Base-by-base conservation (phyloP, 2,888 invertebrate species). In the Trachelus iudaicus region DNA sequence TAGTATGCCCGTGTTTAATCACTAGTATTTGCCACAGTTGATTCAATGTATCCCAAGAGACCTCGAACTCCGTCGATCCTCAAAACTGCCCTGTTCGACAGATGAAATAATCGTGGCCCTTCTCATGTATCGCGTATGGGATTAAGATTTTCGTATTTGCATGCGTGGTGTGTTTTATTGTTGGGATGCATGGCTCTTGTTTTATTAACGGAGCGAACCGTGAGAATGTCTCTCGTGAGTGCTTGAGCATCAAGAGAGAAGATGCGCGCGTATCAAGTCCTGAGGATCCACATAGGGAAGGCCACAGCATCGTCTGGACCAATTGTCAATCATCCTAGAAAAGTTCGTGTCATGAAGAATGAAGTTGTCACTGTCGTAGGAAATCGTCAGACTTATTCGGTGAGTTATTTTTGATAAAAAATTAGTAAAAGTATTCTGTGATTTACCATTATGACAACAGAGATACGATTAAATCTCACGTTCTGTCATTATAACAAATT, bases 171-270 rank as follows among this genome's bases (percentile, higher is more conserved):
- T 56, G 56, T 56, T 56, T 56, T 56, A 56, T 56, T 56, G 56
- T 56, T 56, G 23, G 56, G 56, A 56, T 56, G 56, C 56, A 56
- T 56, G 33, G 37, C 31, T 75, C 31, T 75, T 33, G 15, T 31
- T 33, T 75, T n/a, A 37, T 75, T 30, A n/a, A 37, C 33, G n/a
- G 37, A 23, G 37, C 75, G 11, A 56, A 31, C 11, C 15, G 40
- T 56, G 56, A 30, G 33, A 34, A 56, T 75, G 75, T 75, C 15
- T 34, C 56, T 79, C 80, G 83, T 82, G 82, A 81, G 81, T 79
- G 85, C 79, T 77, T 81, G 81, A 75, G 83, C 86, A n/a, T 83
- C 80, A 86, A 85, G 86, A 86, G 77, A 84, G 82, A 84, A 84
- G 84, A 81, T 9, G 75, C 56, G 56, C 35, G 56, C 23, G 23